Evolutionary conservation across 2,888 invertebrate genomes (phyloP).

Genomic region (Caenorhabditis plicata): DNA sequence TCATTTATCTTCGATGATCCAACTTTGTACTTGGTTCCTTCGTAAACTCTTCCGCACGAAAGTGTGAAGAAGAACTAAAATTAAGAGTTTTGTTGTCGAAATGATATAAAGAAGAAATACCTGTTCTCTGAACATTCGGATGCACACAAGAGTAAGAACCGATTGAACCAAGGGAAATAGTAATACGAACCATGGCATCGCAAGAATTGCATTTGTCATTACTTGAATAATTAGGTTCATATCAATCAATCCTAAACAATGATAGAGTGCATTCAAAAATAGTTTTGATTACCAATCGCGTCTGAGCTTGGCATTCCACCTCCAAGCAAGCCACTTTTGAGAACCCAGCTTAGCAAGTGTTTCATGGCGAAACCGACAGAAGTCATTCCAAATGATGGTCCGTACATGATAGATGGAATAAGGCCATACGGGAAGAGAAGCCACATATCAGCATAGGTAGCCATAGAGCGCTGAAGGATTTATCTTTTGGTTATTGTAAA

Average conservation of each 20-base stretch:
- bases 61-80: constrained; percentile 34
- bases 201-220: constrained; percentile 31
- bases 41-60: constrained; percentile 27
- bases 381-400: constrained; percentile 41
- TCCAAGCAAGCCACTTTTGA: constrained; percentile 20
- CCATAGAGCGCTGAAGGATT: constrained; percentile 25
- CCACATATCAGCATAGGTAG: constrained; percentile 46
- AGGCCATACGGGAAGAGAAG: constrained; percentile 37
- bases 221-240: constrained; percentile 35
- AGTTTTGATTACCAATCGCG: too few relatives aligned
- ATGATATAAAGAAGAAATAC: constrained; percentile 7
- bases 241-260: constrained; percentile 14
- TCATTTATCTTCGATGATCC: constrained; percentile 18
- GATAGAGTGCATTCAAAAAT: too few relatives aligned
- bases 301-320: constrained; percentile 3
- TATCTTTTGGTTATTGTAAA: too few relatives aligned
- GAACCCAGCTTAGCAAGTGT: constrained; percentile 28
- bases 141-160: constrained; percentile 33
- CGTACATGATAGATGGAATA: constrained; percentile 39
- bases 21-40: constrained; percentile 18
- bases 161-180: constrained; percentile 44
- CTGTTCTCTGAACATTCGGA: constrained; percentile 41
- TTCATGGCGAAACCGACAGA: constrained; percentile 35
- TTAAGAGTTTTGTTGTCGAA: background rate
- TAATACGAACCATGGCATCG: constrained; percentile 46